Conservation (phyloP, 2,113 vertebrate species). For the Trichomycterus rosablanca region DNA sequence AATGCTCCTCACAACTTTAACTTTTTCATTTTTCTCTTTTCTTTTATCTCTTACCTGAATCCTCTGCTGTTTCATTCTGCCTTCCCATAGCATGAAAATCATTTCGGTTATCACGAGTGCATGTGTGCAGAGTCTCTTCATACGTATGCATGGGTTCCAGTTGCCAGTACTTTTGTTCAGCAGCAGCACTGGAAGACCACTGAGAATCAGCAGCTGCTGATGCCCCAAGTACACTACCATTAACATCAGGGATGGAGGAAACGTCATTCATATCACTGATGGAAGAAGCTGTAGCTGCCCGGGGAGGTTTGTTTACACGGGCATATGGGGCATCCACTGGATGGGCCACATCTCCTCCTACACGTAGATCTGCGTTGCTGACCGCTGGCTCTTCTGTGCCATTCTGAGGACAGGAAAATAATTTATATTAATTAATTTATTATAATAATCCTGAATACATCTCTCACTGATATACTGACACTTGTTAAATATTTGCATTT, state of each 20-base stretch:
- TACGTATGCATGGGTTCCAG: slow-evolving; percentile 52
- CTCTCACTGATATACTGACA: no score
- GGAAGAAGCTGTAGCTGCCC: background rate
- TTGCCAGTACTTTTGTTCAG: slow-evolving; percentile 46
- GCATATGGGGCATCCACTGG: slow-evolving; percentile 41
- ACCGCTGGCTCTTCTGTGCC: slow-evolving; percentile 2
- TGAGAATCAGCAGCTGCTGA: background rate
- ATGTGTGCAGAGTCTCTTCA: slow-evolving; percentile 43
- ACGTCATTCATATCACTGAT: background rate
- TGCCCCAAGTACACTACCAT: background rate
- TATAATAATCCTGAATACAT: no score
- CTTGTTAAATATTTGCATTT: no score
- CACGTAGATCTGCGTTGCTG: background rate
- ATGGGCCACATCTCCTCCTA: background rate
- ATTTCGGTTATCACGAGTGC: slow-evolving; percentile 8
- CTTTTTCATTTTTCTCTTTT: no score
- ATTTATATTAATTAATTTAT: background rate
- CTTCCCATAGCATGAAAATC: slow-evolving; percentile 42
- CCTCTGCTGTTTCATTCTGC: background rate
- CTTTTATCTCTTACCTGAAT: slow-evolving; percentile 15
- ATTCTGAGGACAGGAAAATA: slow-evolving; percentile 10
- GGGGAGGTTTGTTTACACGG: slow-evolving; percentile 46
- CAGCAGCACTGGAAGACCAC: background rate
- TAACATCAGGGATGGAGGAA: no score
- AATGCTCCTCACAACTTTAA: no score